A percentile compares a stretch with the other conserved stretches of the same genome.
Evolutionary conservation across 2,113 vertebrate species (phyloP).

Genomic region (Mungos mungo): DNA sequence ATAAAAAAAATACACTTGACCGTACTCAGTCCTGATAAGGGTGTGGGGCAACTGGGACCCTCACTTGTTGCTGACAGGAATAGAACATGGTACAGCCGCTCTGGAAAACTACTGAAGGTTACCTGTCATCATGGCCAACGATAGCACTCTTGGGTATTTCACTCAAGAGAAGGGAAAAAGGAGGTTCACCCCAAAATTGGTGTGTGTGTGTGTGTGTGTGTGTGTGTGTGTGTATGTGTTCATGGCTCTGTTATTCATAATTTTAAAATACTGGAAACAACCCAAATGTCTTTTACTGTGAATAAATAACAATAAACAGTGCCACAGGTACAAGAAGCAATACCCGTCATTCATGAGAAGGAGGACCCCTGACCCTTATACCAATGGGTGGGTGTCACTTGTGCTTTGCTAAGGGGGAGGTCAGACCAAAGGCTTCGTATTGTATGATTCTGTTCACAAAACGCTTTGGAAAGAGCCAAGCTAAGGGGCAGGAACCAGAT

Average conservation of each 20-base stretch:
- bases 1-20: accelerated
- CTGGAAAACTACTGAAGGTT: no score
- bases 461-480: background rate
- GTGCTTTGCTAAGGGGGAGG: no score
- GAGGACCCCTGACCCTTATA: no score
- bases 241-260: background rate
- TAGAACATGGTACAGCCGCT: no score
- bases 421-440: background rate
- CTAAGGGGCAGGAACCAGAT: no score
- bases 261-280: background rate
- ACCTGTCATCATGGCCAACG: accelerated
- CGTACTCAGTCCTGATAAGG: no score
- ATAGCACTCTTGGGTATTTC: background rate
- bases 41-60: no score
- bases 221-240: background rate
- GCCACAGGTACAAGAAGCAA: accelerated
- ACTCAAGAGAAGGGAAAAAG: background rate
- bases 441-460: no score
- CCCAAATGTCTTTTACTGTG: background rate
- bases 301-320: background rate
- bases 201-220: no score
- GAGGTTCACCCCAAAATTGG: background rate
- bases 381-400: no score
- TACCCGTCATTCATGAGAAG: background rate
- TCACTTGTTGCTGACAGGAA: accelerated